Evolutionary conservation across 2,888 invertebrate species (phyloP), one percentile per base, ranked within the genome.

Genomic region (Eurytoma adleriae): DNA sequence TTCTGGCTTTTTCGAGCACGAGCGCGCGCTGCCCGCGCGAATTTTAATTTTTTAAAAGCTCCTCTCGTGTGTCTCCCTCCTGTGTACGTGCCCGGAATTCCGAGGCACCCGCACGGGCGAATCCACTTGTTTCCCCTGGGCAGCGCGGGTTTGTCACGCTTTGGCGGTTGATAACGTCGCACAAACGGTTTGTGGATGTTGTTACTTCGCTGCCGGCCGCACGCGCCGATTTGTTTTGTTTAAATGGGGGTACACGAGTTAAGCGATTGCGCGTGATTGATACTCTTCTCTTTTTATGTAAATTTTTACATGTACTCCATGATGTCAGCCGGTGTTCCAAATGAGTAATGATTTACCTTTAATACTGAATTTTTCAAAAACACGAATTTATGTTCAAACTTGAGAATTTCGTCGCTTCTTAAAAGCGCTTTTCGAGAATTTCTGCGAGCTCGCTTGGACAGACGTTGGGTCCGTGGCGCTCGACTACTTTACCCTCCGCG

Each of bases 401-500:
- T 7, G 7, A 40, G 3, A 7, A 40, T 40, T 18, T 5, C 12
- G 7, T 10, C 30, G 40, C 3, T 18, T 20, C 54, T 89, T 87
- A 93, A 91, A 93, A 93, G 85, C 93, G 93, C 86, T 93, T 93
- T 82, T 93, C 93, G 74, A 93, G 91, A 52, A 92, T 91, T 66
- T 91, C 91, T 2, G 92, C 92, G 80, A 93, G 86, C 83, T 92
- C 91, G 79, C 90, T 85, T 0, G 93, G 93, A 79, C 93, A 92
- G 0, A 92, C 92, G 52, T 93, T 94, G 0, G 95, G 94, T 0
- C 93, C 94, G 84, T 93, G 94, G 78, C 95, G 40, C 40, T 40
- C 40, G 40, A 3, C 40, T 0, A 94, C 94, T 12, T 93, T 91
- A 3, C 96, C 96, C 48, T 95, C 90, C 85, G 94, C 94, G 91